phyloP scores from a whole-genome alignment of 2,113 vertebrate genomes.

The Elaphurus davidianus region DNA sequence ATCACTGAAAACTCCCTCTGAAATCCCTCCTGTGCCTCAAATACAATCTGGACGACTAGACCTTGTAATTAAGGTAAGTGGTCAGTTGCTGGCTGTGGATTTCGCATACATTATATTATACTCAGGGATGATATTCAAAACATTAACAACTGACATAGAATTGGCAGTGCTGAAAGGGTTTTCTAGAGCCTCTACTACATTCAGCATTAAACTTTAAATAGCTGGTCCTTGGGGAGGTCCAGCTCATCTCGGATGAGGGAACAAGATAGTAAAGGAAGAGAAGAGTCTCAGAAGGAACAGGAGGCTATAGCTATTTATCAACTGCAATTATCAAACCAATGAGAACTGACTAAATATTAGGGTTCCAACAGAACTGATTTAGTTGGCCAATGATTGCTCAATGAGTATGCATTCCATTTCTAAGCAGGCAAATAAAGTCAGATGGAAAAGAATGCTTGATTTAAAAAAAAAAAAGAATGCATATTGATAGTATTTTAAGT shows the following conservation, averaged over 20 bases:
- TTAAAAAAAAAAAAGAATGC: neutral
- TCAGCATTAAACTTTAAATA: neutral
- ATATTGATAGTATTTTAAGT: neutral
- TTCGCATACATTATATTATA: neutral
- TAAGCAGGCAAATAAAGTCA: neutral
- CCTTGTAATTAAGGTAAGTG: neutral
- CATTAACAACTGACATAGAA: neutral
- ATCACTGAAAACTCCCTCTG: neutral
- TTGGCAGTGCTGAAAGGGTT: neutral
- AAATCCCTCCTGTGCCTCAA: neutral
- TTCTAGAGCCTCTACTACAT: neutral
- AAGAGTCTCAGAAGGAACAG: neutral
- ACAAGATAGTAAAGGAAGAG: neutral
- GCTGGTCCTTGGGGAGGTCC: neutral
- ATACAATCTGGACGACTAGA: neutral
- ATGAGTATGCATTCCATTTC: neutral
- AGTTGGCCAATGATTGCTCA: neutral
- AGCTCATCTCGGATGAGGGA: neutral
- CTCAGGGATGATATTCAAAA: neutral
- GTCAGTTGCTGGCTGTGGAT: neutral
- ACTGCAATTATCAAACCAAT: neutral
- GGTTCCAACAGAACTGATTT: neutral
- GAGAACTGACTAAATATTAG: neutral
- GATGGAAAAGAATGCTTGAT: neutral
- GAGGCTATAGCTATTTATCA: neutral